phyloP scores from a whole-genome alignment of 2,797 vertebrate species.

The Lithobates sylvaticus region DNA sequence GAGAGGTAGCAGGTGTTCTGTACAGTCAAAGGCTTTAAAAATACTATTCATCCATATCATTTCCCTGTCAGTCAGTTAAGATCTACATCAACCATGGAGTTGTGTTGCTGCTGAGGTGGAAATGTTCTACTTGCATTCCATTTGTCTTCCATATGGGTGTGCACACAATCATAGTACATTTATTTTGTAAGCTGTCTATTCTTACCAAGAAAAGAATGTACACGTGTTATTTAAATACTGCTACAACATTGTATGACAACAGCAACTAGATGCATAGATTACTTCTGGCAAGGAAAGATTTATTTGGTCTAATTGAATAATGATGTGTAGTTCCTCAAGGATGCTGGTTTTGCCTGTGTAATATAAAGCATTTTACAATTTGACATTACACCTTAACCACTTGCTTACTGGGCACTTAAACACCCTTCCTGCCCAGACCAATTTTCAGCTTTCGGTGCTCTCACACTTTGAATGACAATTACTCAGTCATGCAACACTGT shows the following conservation, averaged over 20 bases:
- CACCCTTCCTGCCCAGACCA: too few relatives aligned
- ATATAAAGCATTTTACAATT: neutral
- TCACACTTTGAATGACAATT: too few relatives aligned
- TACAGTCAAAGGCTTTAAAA: slow-evolving; percentile 3
- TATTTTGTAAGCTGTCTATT: neutral
- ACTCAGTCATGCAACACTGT: too few relatives aligned
- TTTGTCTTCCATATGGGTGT: slow-evolving; percentile 3
- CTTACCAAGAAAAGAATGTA: neutral
- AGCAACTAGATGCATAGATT: neutral
- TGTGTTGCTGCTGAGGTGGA: slow-evolving; percentile 5
- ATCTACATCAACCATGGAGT: neutral
- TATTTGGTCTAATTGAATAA: neutral
- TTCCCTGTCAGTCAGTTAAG: slow-evolving; percentile 16
- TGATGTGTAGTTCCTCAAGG: neutral
- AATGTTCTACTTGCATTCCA: slow-evolving; percentile 1
- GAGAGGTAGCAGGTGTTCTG: slow-evolving; percentile 22
- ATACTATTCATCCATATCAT: slow-evolving; percentile 12
- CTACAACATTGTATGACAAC: neutral
- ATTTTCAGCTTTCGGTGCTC: too few relatives aligned
- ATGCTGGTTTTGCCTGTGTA: too few relatives aligned
- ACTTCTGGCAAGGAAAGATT: neutral
- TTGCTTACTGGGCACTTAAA: too few relatives aligned
- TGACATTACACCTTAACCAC: neutral
- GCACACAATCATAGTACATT: neutral
- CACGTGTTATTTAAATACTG: too few relatives aligned